Evolutionary conservation across 2,797 vertebrate species (phyloP).

Genomic region (Pseudocheirus occidentalis): DNA sequence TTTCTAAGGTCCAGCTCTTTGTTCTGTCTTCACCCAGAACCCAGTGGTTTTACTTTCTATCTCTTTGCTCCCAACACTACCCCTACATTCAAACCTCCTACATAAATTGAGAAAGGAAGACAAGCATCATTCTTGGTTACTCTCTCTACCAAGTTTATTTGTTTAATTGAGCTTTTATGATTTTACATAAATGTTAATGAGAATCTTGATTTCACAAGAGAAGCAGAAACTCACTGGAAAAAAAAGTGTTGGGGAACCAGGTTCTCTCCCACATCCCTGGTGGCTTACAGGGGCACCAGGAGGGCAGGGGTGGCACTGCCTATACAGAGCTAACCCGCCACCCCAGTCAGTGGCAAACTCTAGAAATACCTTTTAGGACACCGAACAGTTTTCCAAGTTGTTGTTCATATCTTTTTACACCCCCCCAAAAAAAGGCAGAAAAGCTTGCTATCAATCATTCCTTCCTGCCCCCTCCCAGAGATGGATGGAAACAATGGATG

Average conservation of each 20-base stretch:
- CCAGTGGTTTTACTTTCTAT: not conserved
- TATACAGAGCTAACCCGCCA: not conserved
- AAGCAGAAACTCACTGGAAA: not conserved
- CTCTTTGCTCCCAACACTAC: not conserved
- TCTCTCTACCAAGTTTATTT: constrained; percentile 62
- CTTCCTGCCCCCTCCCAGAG: not conserved
- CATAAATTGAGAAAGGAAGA: not conserved
- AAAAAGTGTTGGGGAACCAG: not conserved
- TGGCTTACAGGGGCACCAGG: not conserved
- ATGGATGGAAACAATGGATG: not conserved
- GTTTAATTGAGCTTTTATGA: constrained; percentile 25
- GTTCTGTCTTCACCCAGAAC: not conserved
- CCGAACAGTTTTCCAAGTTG: constrained; percentile 22
- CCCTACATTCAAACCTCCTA: not conserved
- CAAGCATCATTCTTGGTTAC: constrained; percentile 8
- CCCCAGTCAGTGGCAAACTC: not conserved
- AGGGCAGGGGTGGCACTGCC: not conserved
- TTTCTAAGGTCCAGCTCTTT: not conserved
- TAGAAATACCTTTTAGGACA: not conserved
- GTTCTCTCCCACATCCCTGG: not conserved
- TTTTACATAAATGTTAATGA: constrained; percentile 7
- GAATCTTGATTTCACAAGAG: constrained; percentile 5
- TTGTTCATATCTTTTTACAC: not conserved
- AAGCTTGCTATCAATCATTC: not conserved
- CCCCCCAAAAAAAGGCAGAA: not conserved